Percentiles rank a stretch among this genome's conserved stretches.
Conservation (phyloP, 2,888 invertebrate species). For the Acanthosepion pharaonis region DNA sequence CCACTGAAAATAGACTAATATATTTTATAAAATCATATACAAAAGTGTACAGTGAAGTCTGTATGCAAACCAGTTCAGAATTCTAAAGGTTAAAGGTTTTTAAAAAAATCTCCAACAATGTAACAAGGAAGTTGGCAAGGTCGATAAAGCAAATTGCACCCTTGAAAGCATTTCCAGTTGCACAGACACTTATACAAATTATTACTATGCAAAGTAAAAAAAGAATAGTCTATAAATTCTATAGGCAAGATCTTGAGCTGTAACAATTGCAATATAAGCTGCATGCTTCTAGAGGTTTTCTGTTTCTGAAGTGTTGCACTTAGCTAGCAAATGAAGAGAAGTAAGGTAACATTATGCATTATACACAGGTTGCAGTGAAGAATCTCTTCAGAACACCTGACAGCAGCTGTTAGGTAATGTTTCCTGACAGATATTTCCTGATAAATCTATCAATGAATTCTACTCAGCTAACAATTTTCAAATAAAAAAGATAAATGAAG, state of each 20-base stretch:
- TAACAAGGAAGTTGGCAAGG: too few species aligned
- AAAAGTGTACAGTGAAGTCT: too few species aligned
- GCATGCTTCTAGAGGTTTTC: not conserved
- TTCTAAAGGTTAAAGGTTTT: too few species aligned
- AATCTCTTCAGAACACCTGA: not conserved
- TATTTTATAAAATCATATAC: too few species aligned
- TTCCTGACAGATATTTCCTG: not conserved
- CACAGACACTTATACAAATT: not conserved
- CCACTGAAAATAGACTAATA: too few species aligned
- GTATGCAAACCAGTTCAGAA: too few species aligned
- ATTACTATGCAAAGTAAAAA: not conserved
- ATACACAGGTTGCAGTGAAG: not conserved
- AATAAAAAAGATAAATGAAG: not conserved
- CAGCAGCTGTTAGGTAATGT: not conserved
- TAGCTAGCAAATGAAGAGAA: not conserved
- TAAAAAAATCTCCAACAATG: too few species aligned
- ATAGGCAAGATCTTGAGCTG: not conserved
- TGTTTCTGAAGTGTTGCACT: not conserved
- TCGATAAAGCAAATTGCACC: too few species aligned
- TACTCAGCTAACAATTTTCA: not conserved
- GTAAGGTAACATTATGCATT: not conserved
- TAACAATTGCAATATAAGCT: not conserved
- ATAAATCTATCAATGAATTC: not conserved
- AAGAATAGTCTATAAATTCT: not conserved
- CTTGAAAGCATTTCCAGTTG: not conserved